Base-by-base conservation (phyloP, 2,113 vertebrate genomes). In the Myrmecobius fasciatus region DNA sequence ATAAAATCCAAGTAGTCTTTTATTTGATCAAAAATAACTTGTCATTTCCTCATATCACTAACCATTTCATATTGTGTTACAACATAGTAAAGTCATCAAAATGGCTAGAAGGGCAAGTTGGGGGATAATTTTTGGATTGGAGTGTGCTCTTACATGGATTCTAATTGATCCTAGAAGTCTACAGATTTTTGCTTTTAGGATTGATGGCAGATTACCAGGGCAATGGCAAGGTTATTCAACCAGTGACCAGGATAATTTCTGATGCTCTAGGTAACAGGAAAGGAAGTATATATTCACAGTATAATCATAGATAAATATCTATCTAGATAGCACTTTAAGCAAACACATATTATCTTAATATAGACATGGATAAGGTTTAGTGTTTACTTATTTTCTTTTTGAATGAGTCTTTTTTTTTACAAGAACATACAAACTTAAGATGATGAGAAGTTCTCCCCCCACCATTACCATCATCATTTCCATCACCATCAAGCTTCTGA, bases 371-470 rank as follows among this genome's bases (percentile, higher is more conserved):
- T 14, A 75, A 75, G 36, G 5, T n/a, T 75, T 75, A n/a, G 4
- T n/a, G 31, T 43, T 83, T n/a, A 14, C 60, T 4, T 75, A n/a
- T 83, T 43, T 83, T 43, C 14, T 83, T 96, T 97, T 93, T 96
- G 96, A 96, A 94, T 92, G 54, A 95, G 94, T 91, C 89, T 97
- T 97, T 98, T 97, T 95, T 95, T 95, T 97, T 47, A 94, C 92
- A 96, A 96, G 94, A 97, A 88, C 96, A 0, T 67, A 97, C 98
- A 96, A 97, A 97, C 95, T 94, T 96, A 95, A 83, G 96, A 97
- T 98, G 97, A 97, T 97, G 98, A 96, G 92, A 97, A 97, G 97
- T 97, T 98, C 97, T 97, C 51, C 49, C 25, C 96, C 96, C 97
- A 7, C 67, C 46, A 51, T 25, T 14, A 36, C 60, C 60, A 67